phyloP scores from a whole-genome alignment of 2,797 vertebrate genomes.

The Sebastes cheni region DNA sequence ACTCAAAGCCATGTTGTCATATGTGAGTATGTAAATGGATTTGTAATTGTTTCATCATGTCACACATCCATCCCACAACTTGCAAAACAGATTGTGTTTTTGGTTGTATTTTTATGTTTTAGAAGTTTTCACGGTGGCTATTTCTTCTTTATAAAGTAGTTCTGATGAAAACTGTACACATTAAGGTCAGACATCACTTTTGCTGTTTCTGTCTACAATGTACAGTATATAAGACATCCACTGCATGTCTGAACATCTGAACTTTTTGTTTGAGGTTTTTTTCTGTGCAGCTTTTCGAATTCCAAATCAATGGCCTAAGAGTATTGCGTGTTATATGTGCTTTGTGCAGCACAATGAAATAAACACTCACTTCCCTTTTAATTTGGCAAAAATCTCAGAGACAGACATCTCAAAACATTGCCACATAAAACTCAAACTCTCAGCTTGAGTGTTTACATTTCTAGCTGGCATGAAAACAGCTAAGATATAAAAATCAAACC shows the following conservation, averaged over 20 bases:
- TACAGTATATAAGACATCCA: background rate
- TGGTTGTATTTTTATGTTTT: background rate
- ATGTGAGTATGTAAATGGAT: slow-evolving; percentile 84
- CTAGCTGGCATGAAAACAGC: background rate
- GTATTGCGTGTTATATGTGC: background rate
- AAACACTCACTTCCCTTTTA: background rate
- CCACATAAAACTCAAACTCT: background rate
- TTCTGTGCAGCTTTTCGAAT: background rate
- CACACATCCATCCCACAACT: background rate
- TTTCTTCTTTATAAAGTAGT: background rate
- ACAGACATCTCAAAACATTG: background rate
- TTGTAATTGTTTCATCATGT: background rate
- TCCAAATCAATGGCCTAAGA: background rate
- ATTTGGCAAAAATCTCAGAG: background rate
- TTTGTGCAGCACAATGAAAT: background rate
- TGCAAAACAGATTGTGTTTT: background rate
- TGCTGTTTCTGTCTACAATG: background rate
- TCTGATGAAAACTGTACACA: background rate
- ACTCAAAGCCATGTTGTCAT: slow-evolving; percentile 97
- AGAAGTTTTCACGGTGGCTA: background rate
- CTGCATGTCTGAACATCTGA: background rate
- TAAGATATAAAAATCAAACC: background rate
- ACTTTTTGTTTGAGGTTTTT: background rate
- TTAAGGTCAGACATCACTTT: background rate
- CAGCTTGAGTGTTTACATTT: background rate